Percentiles rank a stretch among this genome's conserved stretches.
Conservation (phyloP, 1,140 invertebrate species). For the Bombyx mandarina region DNA sequence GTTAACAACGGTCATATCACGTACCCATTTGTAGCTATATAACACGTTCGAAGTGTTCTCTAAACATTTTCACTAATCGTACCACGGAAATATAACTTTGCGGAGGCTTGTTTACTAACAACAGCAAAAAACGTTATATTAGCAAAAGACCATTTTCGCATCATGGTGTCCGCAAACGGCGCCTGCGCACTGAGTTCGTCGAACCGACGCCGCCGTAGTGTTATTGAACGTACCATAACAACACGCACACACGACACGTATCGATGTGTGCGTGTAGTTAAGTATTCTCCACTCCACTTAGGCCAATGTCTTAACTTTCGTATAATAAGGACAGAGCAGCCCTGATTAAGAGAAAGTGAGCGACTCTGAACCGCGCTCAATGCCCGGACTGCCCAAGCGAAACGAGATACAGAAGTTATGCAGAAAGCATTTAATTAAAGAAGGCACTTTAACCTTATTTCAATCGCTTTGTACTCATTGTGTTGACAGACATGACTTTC, state of each 20-base stretch:
- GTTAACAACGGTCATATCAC: no score
- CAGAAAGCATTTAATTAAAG: not conserved
- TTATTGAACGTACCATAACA: slow-evolving; percentile 57
- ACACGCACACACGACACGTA: slow-evolving; percentile 23
- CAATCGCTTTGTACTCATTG: not conserved
- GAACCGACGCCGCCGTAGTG: slow-evolving; percentile 47
- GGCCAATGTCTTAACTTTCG: no score
- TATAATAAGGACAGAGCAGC: no score
- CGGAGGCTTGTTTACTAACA: not conserved
- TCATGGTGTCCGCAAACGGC: slow-evolving; percentile 40
- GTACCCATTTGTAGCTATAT: no score
- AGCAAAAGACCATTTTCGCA: slow-evolving; percentile 34
- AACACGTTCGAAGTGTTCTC: no score
- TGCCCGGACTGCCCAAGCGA: no score
- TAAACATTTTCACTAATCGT: no score
- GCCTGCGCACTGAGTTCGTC: slow-evolving; percentile 49
- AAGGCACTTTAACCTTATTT: not conserved
- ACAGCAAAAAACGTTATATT: slow-evolving; percentile 29
- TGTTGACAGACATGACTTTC: no score
- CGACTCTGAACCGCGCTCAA: no score
- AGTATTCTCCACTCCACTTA: slow-evolving; percentile 23
- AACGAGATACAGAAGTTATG: not conserved
- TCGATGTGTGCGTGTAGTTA: slow-evolving; percentile 19
- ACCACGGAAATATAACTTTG: no score
- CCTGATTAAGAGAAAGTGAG: no score